Evolutionary conservation across 2,797 vertebrate genomes (phyloP).

Genomic region (Crocidura indochinensis): DNA sequence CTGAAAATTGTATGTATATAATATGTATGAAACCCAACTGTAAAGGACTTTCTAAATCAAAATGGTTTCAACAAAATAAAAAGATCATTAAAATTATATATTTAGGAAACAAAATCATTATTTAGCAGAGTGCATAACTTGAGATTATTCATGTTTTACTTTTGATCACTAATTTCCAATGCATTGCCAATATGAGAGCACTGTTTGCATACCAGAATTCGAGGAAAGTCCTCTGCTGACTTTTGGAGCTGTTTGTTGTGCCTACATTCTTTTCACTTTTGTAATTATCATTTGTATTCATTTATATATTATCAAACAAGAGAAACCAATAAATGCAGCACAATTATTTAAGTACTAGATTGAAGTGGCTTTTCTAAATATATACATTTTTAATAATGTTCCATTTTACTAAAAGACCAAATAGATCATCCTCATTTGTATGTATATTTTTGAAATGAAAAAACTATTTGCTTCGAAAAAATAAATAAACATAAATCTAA

Average conservation of each 20-base stretch:
- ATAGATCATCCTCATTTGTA: not conserved
- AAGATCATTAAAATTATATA: not conserved
- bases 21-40: too few species aligned
- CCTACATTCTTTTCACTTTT: not conserved
- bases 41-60: too few species aligned
- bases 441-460: not conserved
- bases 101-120: not conserved
- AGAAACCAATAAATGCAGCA: conserved; percentile 2
- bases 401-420: conserved; percentile 12
- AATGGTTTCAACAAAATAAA: too few species aligned
- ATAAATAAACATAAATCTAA: not conserved
- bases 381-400: not conserved
- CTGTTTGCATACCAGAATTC: not conserved
- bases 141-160: conserved; percentile 4
- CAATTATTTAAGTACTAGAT: conserved; percentile 38
- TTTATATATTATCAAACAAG: not conserved
- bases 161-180: not conserved
- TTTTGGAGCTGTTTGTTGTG: not conserved
- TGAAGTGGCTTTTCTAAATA: not conserved
- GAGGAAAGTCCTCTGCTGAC: not conserved
- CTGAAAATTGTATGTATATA: too few species aligned
- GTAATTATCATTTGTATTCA: not conserved
- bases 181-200: not conserved
- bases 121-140: not conserved
- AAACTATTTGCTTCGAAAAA: not conserved